Conservation (phyloP, 2,797 vertebrate species). For the Melanotaenia pygmaea region DNA sequence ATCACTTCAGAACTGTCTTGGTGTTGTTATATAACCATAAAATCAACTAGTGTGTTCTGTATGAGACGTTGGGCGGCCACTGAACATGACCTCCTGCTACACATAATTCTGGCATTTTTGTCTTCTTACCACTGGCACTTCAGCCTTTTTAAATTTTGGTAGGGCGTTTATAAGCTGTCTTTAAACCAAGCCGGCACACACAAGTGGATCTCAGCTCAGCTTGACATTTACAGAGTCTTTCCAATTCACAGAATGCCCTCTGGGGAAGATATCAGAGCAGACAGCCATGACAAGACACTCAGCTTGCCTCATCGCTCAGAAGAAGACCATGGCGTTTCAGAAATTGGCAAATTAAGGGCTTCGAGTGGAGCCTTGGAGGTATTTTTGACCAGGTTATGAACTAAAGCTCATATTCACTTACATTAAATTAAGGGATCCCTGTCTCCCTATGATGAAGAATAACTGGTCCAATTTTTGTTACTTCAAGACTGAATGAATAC, state of each 20-base stretch:
- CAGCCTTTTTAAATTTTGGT: conserved; percentile 21
- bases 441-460: background rate
- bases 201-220: conserved; percentile 19
- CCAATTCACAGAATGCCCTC: conserved; percentile 38
- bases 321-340: background rate
- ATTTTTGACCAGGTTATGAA: background rate
- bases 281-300: conserved; percentile 4
- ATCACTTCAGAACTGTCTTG: background rate
- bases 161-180: conserved; percentile 39
- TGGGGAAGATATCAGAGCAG: conserved; percentile 4
- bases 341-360: conserved; percentile 14
- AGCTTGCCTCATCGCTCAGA: conserved; percentile 5
- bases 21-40: background rate
- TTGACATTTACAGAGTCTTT: conserved; percentile 56
- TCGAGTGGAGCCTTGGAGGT: background rate
- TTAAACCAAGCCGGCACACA: conserved; percentile 18
- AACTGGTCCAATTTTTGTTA: background rate
- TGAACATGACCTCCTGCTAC: background rate
- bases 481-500: background rate
- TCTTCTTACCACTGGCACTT: conserved; percentile 8
- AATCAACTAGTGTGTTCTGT: background rate
- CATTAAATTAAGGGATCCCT: background rate
- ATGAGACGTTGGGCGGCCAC: background rate
- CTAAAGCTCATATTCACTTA: background rate
- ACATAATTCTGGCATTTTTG: background rate